These are phyloP conservation scores for Eira barbara DNA, from an alignment of 2,113 vertebrate genomes.

Conservation along the genomic window DNA sequence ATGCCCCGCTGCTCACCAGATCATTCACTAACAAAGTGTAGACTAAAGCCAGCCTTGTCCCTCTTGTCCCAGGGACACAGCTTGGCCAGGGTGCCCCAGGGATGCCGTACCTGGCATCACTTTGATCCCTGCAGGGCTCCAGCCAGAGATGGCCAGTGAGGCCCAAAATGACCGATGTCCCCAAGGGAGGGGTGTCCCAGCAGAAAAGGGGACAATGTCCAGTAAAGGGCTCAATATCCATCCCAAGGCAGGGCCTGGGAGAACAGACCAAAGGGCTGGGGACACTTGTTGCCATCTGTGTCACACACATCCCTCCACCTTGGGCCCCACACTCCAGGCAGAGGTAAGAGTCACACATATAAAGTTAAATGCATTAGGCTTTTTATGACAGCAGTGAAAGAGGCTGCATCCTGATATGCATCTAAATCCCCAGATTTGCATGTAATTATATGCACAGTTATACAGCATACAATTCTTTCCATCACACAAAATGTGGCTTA, in stretches of 20 bases:
- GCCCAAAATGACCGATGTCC: not conserved
- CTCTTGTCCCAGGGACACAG: not conserved
- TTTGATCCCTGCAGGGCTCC: too few species aligned
- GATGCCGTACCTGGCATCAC: not conserved
- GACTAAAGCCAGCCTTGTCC: not conserved
- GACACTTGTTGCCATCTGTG: not conserved
- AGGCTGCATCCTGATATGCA: not conserved
- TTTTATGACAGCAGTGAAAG: not conserved
- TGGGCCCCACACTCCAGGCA: fast-evolving
- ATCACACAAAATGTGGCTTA: fast-evolving
- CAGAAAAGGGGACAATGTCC: not conserved
- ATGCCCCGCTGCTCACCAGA: not conserved
- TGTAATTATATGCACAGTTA: not conserved
- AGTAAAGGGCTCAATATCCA: not conserved
- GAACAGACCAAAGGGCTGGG: not conserved
- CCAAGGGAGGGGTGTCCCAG: not conserved
- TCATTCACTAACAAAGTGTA: not conserved
- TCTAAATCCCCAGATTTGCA: not conserved
- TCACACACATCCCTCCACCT: fast-evolving
- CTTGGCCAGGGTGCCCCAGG: not conserved
- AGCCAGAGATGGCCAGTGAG: not conserved
- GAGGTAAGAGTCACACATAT: fast-evolving
- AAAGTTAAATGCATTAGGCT: fast-evolving
- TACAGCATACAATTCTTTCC: fast-evolving
- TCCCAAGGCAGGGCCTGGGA: not conserved